Conservation (phyloP, 2,888 invertebrate genomes). For the Amaurobius ferox region DNA sequence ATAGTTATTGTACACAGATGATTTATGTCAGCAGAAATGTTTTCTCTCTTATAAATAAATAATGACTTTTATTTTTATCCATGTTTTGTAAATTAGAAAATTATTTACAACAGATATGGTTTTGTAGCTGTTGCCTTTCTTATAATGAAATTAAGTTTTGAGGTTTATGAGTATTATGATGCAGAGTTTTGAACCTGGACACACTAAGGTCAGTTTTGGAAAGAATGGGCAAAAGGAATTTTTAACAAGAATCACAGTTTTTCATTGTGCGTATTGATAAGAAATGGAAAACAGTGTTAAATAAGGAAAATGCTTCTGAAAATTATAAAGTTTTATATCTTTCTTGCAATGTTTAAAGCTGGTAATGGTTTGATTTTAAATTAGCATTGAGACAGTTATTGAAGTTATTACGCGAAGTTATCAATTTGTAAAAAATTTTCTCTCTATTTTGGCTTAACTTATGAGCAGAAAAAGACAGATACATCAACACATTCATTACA, state of each 20-base stretch:
- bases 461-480: background rate
- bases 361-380: no score
- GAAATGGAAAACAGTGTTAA: constrained; percentile 2
- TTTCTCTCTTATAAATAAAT: constrained; percentile 11
- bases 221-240: background rate
- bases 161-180: no score
- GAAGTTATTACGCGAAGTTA: no score
- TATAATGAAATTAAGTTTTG: background rate
- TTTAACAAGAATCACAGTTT: constrained; percentile 14
- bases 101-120: background rate
- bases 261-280: constrained; percentile 23
- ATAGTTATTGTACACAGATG: background rate
- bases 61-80: background rate
- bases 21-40: background rate
- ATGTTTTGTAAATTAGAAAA: background rate
- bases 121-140: background rate
- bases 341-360: no score
- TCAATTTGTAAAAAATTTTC: no score
- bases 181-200: no score
- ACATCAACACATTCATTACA: no score
- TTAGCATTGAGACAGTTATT: no score
- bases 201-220: no score
- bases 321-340: no score
- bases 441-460: background rate
- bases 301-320: background rate